A percentile compares a stretch with the other conserved stretches of the same genome.
Conservation (phyloP, 2,113 vertebrate species). For the Onychorhynchus coronatus region DNA sequence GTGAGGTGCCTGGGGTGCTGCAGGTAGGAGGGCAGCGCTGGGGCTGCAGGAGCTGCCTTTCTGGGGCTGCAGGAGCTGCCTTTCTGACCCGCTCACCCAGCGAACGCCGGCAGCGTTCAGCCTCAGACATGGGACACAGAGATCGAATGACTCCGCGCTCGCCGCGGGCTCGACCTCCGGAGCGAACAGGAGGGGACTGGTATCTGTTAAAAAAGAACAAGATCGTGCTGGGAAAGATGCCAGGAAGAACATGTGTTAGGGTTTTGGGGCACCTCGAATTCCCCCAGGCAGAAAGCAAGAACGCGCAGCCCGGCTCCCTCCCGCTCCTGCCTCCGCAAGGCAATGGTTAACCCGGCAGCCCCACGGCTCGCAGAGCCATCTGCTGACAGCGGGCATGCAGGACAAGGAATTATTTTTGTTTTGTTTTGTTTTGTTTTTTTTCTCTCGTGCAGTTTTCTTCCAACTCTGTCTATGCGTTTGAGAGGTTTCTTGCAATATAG, state of each 20-base stretch:
- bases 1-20: not conserved
- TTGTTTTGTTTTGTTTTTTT: no score
- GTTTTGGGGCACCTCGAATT: not conserved
- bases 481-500: not conserved
- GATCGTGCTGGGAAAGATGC: not conserved
- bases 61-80: not conserved
- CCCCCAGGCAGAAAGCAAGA: not conserved
- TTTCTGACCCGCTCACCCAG: fast-evolving
- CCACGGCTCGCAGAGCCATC: conserved; percentile 12
- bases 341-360: not conserved
- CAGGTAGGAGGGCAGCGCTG: not conserved
- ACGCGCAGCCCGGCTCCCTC: fast-evolving
- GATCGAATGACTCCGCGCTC: fast-evolving
- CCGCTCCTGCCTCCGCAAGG: fast-evolving
- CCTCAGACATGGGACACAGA: fast-evolving
- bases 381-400: not conserved
- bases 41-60: not conserved
- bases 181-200: not conserved
- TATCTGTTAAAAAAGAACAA: not conserved
- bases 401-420: not conserved
- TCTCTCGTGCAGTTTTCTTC: fast-evolving
- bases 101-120: fast-evolving
- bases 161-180: not conserved
- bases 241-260: not conserved
- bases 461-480: not conserved